Base-by-base conservation (phyloP, 30 jellyfish, hydroid and myxozoan species). In the Aurelia aurita complex sp. Pacific region DNA sequence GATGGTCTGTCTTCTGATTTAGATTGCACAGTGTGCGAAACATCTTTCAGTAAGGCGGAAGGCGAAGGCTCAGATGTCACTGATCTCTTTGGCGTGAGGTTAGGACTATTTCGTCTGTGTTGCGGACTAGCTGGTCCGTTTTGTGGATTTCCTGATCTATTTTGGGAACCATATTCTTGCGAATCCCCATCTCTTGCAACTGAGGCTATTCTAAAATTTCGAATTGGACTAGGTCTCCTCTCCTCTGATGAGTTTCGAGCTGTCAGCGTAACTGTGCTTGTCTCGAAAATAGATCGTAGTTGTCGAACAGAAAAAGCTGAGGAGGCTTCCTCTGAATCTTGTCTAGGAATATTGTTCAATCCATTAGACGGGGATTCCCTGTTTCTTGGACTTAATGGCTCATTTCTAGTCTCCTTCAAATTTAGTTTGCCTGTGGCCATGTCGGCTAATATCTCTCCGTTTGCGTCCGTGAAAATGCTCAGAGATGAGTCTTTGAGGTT, bases 181-280 rank as follows among this genome's bases (percentile, higher is more conserved):
- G 57, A 46, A 46, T 46, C 57, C 57, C 8, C 8, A 14, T 46
- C 57, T 14, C 57, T 14, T 0, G 57, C 57, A 6, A 46, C 57
- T 2, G 85, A 19, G 67, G 36, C 18, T 13, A 14, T 29, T 10
- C 32, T 36, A 16, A 46, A 53, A 74, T 43, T 74, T 54, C 65
- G 71, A 4, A n/a, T 59, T 57, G 71, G 35, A 2, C 67, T 50
- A 0, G 74, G 72, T 16, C 19, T 33, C 72, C 64, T 74, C 38
- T 65, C 74, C 74, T 73, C 86, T 8, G 38, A 29, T 1, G 86
- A 83, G 51, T 83, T 83, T 64, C 92, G 74, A n/a, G 92, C 92
- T 0, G 92, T 83, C 17, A 83, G 80, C 36, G 66, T 13, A 40
- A 73, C 75, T 0, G 93, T 9, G 59, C 87, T 84, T 13, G 35